Evolutionary conservation across 1,140 invertebrate genomes (phyloP).

Genomic region (Drosophila asahinai): DNA sequence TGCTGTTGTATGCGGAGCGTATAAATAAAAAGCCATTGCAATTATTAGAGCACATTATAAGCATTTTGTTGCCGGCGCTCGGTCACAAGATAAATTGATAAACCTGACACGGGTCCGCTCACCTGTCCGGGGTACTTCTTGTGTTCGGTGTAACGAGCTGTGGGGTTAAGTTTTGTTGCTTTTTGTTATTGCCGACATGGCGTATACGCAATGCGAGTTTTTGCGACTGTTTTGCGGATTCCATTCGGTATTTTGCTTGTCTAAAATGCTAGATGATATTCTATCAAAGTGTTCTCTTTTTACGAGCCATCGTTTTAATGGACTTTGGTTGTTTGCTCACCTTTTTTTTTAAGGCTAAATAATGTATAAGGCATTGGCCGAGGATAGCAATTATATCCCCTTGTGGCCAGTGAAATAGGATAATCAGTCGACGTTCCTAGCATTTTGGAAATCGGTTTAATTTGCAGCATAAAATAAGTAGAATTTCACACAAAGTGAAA

Average conservation of each 20-base stretch:
- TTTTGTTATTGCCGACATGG: conserved; percentile 23
- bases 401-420: neutral
- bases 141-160: conserved; percentile 9
- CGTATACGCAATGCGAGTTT: conserved; percentile 63
- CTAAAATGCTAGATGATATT: conserved; percentile 24
- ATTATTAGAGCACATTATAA: conserved; percentile 77
- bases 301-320: conserved; percentile 5
- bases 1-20: conserved; percentile 10
- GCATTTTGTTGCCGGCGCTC: conserved; percentile 38
- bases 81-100: conserved; percentile 70
- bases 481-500: conserved; percentile 1
- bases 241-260: conserved; percentile 9
- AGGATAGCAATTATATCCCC: neutral
- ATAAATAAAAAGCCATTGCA: conserved; percentile 76
- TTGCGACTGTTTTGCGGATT: conserved; percentile 33
- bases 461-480: neutral
- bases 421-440: neutral
- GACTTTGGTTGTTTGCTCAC: conserved; percentile 11
- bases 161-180: conserved; percentile 31
- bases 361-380: neutral
- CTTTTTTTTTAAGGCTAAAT: neutral
- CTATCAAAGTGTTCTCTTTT: conserved; percentile 6
- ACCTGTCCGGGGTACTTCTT: conserved; percentile 4
- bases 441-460: neutral
- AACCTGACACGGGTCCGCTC: conserved; percentile 56